Conservation (phyloP, 2,113 vertebrate genomes). For the Tachuris rubrigastra region DNA sequence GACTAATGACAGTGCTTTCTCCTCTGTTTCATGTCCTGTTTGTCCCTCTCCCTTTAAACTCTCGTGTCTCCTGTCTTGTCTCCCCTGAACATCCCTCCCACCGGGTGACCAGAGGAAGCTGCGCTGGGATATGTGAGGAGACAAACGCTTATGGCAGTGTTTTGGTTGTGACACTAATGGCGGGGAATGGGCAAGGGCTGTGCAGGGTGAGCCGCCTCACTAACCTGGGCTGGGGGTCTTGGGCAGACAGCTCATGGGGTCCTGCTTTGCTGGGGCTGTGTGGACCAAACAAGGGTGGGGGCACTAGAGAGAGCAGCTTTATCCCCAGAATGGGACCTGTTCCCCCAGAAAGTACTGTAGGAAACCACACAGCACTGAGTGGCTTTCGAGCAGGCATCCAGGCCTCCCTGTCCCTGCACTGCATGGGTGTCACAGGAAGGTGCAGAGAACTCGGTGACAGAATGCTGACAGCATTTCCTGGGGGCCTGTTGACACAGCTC, state of each 20-base stretch:
- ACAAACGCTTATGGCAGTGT: conserved; percentile 5
- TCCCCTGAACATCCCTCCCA: conserved; percentile 70
- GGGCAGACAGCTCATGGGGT: background rate
- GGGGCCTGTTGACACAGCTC: background rate
- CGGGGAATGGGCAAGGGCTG: background rate
- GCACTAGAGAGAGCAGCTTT: background rate
- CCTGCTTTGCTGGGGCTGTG: background rate
- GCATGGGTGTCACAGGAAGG: background rate
- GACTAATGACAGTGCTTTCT: conserved; percentile 50
- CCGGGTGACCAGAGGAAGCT: conserved; percentile 92
- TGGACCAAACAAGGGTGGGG: fast-evolving
- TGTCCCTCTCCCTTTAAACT: conserved; percentile 49
- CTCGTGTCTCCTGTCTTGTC: conserved; percentile 68
- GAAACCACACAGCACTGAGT: background rate
- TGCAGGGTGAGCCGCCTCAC: background rate
- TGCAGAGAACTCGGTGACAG: background rate
- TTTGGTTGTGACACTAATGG: conserved; percentile 47
- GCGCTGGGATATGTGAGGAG: conserved; percentile 99
- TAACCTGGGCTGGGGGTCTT: background rate
- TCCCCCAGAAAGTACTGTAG: background rate
- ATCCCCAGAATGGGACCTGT: background rate
- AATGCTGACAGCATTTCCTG: background rate
- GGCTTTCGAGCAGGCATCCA: background rate
- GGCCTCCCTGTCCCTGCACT: background rate
- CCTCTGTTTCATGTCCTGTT: conserved; percentile 67